Evolutionary conservation across 2,888 invertebrate species (phyloP).

Genomic region (Gibbula magus): DNA sequence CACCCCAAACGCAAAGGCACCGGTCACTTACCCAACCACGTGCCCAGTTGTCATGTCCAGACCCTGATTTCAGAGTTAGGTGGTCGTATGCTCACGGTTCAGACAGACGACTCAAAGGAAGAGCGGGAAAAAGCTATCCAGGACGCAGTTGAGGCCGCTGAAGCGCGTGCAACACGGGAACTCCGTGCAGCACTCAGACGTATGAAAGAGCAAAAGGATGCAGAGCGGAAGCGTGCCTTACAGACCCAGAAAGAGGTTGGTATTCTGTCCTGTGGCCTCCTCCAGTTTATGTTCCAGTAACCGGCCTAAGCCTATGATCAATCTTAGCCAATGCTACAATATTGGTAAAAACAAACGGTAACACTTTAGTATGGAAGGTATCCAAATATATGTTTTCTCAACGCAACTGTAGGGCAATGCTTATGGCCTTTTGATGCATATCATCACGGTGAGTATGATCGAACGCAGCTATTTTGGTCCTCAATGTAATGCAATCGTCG

Average conservation of each 20-base stretch:
- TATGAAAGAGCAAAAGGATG: constrained; percentile 58
- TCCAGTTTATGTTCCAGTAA: neutral
- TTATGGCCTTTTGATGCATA: no score
- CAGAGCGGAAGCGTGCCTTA: constrained; percentile 60
- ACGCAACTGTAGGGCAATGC: no score
- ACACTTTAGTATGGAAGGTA: no score
- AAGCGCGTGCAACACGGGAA: constrained; percentile 64
- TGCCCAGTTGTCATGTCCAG: neutral
- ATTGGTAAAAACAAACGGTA: no score
- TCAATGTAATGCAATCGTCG: no score
- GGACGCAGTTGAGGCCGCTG: constrained; percentile 61
- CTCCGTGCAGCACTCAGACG: constrained; percentile 63
- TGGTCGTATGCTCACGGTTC: constrained; percentile 49
- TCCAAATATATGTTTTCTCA: no score
- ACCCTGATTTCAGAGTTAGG: constrained; percentile 48
- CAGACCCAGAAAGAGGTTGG: constrained; percentile 64
- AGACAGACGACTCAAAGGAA: constrained; percentile 59
- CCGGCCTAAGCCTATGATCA: neutral
- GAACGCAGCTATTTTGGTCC: no score
- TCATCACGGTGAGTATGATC: no score
- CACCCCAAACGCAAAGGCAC: neutral
- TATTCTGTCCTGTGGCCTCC: no score
- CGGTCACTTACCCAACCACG: neutral
- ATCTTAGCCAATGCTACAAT: no score
- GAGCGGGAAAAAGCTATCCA: constrained; percentile 61